Conservation (phyloP, 2,888 invertebrate genomes). For the Laspeyria flexula region DNA sequence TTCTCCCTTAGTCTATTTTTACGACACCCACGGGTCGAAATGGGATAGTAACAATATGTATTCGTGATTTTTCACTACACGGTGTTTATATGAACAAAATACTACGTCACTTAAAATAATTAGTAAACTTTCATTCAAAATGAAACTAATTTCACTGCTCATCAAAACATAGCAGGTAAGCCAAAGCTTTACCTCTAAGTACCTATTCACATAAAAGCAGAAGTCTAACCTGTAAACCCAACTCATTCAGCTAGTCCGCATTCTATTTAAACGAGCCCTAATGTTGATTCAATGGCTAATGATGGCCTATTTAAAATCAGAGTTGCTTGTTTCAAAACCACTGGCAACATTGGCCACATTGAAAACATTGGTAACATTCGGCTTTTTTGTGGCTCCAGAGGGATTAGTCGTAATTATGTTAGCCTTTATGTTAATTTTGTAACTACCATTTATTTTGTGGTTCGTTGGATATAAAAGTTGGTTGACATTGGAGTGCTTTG, state of each 20-base stretch:
- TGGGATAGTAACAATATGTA: too few species aligned
- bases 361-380: slow-evolving; percentile 4
- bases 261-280: slow-evolving; percentile 41
- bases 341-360: slow-evolving; percentile 16
- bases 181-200: background rate
- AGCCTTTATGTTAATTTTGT: slow-evolving; percentile 26
- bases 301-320: slow-evolving; percentile 53
- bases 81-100: too few species aligned
- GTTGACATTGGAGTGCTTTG: slow-evolving; percentile 6
- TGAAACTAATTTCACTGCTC: too few species aligned
- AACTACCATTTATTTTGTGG: slow-evolving; percentile 23
- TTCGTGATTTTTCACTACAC: too few species aligned
- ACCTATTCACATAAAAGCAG: background rate
- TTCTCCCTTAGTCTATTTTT: too few species aligned
- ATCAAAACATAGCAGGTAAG: background rate
- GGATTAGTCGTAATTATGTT: slow-evolving; percentile 36
- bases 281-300: slow-evolving; percentile 42
- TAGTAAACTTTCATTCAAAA: background rate
- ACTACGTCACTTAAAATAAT: background rate
- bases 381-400: slow-evolving; percentile 28
- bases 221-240: background rate
- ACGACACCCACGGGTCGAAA: too few species aligned
- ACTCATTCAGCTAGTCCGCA: slow-evolving; percentile 12
- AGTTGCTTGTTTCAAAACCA: slow-evolving; percentile 38
- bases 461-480: slow-evolving; percentile 8